Base-by-base conservation (phyloP, 1,140 invertebrate species). In the Gonioctena quinquepunctata region DNA sequence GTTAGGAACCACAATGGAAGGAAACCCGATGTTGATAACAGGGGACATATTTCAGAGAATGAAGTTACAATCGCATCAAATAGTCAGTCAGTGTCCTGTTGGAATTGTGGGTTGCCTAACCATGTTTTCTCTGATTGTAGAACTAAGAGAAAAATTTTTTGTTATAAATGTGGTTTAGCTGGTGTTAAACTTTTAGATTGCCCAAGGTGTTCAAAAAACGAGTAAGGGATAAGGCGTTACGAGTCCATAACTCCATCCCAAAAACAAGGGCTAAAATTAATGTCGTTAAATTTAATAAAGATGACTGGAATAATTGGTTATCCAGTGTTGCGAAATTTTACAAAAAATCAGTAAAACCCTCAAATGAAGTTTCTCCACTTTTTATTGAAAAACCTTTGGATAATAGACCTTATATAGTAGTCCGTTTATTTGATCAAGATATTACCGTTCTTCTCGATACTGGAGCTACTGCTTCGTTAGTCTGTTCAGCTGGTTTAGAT, bases 391-490 rank as follows among this genome's bases (percentile, higher is more conserved):
- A n/a, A n/a, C n/a, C n/a, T 28, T n/a, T 27, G 5, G 60, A 62
- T 33, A 62, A n/a, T n/a, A n/a, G n/a, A n/a, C n/a, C n/a, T n/a
- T n/a, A n/a, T n/a, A n/a, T n/a, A n/a, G n/a, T n/a, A 42, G 60
- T 62, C 11, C 21, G 25, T 33, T n/a, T 62, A 1, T 62, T 62
- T 62, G 26, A 62, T 18, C 21, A 16, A 11, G 62, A 65, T 16
- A 42, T 65, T 13, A 65, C 33, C 16, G 62, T 33, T 48, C 22
- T 65, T 6, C 21, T 65, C 13, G 62, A 65, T 23, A 65, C 16
- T 11, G 62, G 62, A 50, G 42, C 62, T 50, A 65, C 33, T 19
- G 23, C 22, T 65, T 65, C 62, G 2, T 13, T 65, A n/a, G 61
- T 63, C 7, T n/a, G 61, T 13, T 33, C 8, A 11, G n/a, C 26